Base-by-base conservation (phyloP, 2,113 vertebrate species). In the Carassius auratus region DNA sequence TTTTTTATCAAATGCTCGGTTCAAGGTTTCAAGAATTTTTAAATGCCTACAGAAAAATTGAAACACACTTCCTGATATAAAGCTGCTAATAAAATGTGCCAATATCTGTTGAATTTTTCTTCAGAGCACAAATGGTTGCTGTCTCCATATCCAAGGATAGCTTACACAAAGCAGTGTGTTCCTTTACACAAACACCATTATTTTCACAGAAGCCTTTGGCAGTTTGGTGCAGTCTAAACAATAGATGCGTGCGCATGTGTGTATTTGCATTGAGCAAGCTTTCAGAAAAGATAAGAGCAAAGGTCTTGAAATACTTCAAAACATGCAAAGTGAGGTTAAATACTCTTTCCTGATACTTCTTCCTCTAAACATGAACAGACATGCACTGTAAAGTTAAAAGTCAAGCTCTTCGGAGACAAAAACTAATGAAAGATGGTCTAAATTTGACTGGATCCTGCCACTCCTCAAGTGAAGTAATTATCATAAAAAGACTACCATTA, bases 151-250 rank as follows among this genome's bases (percentile, higher is more conserved):
- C 73, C 8, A 23, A 69, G 52, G 66, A 52, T 66, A 1, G 75
- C 38, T 36, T 30, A 79, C 75, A 84, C 61, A 59, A 30, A 62
- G 57, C 8, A 14, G 23, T 42, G 33, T 76, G 64, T 45, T 62
- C 81, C 55, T 64, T 36, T 42, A 66, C 69, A 78, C 74, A 77
- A 84, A 76, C 64, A 80, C 57, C 33, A 62, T 85, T 71, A 38
- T 71, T 79, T 68, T 55, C 52, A 61, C 19, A 23, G 50, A 26
- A 61, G 76, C 26, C 42, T 75, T 83, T 30, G 55, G 52, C 17
- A 33, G 30, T 81, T 4, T 50, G 36, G 17, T 15, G n/a, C 33
- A 33, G 79, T 66, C 80, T 62, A 80, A 85, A 83, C 52, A 85
- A 52, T 74, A 30, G 21, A 19, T 80, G 68, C 26, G 62, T 84